Percentiles rank a stretch among this genome's conserved stretches.
Evolutionary conservation across 2,113 vertebrate genomes (phyloP).

Genomic region (Chauna torquata): DNA sequence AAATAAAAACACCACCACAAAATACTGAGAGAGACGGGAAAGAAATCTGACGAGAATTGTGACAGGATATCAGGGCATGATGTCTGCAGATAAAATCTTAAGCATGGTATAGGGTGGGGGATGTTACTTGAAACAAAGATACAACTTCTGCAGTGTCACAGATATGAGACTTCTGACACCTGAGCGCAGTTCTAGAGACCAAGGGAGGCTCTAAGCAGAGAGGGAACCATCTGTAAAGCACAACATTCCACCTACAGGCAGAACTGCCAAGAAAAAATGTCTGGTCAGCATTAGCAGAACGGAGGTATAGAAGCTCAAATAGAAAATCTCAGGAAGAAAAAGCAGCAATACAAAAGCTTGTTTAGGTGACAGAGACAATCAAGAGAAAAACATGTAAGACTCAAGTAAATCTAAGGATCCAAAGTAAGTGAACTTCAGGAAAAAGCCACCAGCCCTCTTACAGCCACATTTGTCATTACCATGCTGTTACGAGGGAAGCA

Average conservation of each 20-base stretch:
- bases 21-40: not conserved
- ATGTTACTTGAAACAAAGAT: not conserved
- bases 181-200: not conserved
- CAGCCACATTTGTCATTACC: not conserved
- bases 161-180: not conserved
- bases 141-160: not conserved
- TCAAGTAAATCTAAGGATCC: not conserved
- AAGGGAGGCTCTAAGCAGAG: not conserved
- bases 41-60: not conserved
- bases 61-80: not conserved
- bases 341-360: not conserved
- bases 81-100: not conserved
- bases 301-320: not conserved
- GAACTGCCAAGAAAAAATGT: not conserved
- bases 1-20: not conserved
- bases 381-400: not conserved
- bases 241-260: no score
- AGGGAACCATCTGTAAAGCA: fast-evolving
- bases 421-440: not conserved
- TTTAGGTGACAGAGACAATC: not conserved
- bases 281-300: not conserved
- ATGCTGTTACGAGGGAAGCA: not conserved
- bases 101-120: not conserved
- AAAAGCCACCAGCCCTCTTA: not conserved
- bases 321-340: not conserved